Conservation (phyloP, 2,888 invertebrate species). For the Lepidochitona cinerea region DNA sequence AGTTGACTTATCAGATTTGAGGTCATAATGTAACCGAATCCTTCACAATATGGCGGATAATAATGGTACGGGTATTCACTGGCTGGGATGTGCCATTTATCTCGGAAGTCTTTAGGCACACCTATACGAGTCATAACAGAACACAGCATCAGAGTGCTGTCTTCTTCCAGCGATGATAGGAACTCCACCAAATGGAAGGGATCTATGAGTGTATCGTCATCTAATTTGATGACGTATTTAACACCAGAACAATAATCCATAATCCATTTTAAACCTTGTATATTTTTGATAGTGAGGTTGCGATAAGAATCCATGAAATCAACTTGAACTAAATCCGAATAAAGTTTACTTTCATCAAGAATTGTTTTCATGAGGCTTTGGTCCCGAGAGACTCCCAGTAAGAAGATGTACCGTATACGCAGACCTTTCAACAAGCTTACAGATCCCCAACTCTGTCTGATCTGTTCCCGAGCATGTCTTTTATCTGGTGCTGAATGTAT, state of each 20-base stretch:
- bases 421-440: constrained; percentile 23
- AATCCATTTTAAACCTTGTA: constrained; percentile 61
- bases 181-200: constrained; percentile 74
- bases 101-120: constrained; percentile 29
- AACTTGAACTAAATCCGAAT: constrained; percentile 48
- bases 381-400: constrained; percentile 28
- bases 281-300: constrained; percentile 66
- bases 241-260: constrained; percentile 57
- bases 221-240: constrained; percentile 62
- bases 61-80: constrained; percentile 40
- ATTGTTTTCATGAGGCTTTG: constrained; percentile 23
- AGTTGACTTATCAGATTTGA: constrained; percentile 30
- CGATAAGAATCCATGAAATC: constrained; percentile 65
- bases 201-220: constrained; percentile 69
- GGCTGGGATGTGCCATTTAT: constrained; percentile 49
- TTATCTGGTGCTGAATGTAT: constrained; percentile 41
- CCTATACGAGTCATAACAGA: constrained; percentile 33
- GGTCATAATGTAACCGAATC: constrained; percentile 47
- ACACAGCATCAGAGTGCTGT: constrained; percentile 44
- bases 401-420: constrained; percentile 31
- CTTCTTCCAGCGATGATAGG: constrained; percentile 26
- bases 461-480: constrained; percentile 25
- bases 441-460: constrained; percentile 45
- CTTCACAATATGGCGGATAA: constrained; percentile 55
- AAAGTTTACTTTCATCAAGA: constrained; percentile 26